phyloP scores from a whole-genome alignment of 2,113 vertebrate genomes.

The Symphodus melops region DNA sequence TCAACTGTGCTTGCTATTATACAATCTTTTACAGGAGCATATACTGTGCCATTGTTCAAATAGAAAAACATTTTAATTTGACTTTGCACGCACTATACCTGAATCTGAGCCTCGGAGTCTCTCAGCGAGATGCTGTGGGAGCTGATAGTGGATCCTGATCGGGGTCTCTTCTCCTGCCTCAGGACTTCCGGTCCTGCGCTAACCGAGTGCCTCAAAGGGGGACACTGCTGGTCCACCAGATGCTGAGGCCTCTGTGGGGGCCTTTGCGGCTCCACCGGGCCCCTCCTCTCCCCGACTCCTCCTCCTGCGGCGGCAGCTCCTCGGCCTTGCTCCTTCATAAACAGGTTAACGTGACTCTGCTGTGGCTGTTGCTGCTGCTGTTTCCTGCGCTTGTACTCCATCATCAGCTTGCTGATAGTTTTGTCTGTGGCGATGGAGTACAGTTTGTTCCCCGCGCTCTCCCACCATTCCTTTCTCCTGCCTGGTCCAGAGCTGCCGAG shows the following conservation, averaged over 20 bases:
- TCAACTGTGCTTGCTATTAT: too few species aligned
- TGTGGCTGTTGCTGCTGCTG: slow-evolving; percentile 87
- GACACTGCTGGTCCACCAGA: slow-evolving; percentile 88
- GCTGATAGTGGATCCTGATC: slow-evolving; percentile 93
- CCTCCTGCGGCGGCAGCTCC: slow-evolving; percentile 42
- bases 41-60: too few species aligned
- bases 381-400: slow-evolving; percentile 94
- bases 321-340: slow-evolving; percentile 89
- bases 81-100: slow-evolving; percentile 81
- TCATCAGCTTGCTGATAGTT: slow-evolving; percentile 94
- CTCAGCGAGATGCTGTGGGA: slow-evolving; percentile 89
- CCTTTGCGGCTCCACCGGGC: slow-evolving; percentile 82
- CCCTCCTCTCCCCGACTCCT: slow-evolving; percentile 73
- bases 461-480: slow-evolving; percentile 97
- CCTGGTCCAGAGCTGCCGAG: slow-evolving; percentile 69
- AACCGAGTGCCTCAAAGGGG: slow-evolving; percentile 92
- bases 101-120: slow-evolving; percentile 95
- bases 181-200: slow-evolving; percentile 94
- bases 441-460: slow-evolving; percentile 94
- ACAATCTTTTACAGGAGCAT: too few species aligned
- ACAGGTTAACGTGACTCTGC: slow-evolving; percentile 78
- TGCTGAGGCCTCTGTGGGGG: slow-evolving; percentile 90
- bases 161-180: slow-evolving; percentile 91
- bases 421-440: slow-evolving; percentile 95
- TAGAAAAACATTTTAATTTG: too few species aligned